Percentiles rank a stretch among this genome's conserved stretches.
Conservation (phyloP, 2,113 vertebrate genomes). For the Ellobius talpinus region DNA sequence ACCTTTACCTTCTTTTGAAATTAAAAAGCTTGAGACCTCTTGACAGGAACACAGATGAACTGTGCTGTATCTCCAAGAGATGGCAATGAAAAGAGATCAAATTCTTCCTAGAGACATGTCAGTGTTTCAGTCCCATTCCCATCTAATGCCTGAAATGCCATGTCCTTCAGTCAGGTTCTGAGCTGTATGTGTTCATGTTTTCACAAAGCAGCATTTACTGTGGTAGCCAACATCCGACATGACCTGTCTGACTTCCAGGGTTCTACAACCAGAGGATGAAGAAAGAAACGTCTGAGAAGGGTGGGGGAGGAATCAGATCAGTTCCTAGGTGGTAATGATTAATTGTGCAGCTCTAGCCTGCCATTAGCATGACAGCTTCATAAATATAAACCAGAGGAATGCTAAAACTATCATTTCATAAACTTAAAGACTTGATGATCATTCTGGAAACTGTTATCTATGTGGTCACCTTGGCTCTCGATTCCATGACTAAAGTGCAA, state of each 20-base stretch:
- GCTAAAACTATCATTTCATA: neutral
- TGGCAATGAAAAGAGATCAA: neutral
- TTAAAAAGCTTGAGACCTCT: neutral
- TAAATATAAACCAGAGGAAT: slow-evolving; percentile 4
- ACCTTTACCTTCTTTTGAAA: slow-evolving; percentile 19
- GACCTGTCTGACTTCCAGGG: neutral
- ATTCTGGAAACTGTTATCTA: neutral
- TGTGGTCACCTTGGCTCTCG: neutral
- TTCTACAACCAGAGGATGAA: neutral
- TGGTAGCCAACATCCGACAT: neutral
- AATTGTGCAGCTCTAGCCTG: neutral
- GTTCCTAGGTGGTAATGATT: neutral
- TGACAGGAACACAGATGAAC: neutral
- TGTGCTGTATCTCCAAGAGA: neutral
- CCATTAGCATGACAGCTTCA: neutral
- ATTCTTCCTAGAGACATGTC: slow-evolving; percentile 25
- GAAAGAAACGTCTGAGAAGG: neutral
- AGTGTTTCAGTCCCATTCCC: neutral
- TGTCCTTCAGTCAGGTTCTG: slow-evolving; percentile 8
- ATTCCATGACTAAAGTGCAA: neutral
- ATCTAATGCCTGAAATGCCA: neutral
- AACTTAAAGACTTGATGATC: slow-evolving; percentile 37
- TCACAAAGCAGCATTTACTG: neutral
- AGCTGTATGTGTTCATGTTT: neutral
- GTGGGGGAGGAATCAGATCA: neutral